A percentile compares a stretch with the other conserved stretches of the same genome.
Evolutionary conservation across 2,797 vertebrate species (phyloP).

Genomic region (Myripristis jacobus): DNA sequence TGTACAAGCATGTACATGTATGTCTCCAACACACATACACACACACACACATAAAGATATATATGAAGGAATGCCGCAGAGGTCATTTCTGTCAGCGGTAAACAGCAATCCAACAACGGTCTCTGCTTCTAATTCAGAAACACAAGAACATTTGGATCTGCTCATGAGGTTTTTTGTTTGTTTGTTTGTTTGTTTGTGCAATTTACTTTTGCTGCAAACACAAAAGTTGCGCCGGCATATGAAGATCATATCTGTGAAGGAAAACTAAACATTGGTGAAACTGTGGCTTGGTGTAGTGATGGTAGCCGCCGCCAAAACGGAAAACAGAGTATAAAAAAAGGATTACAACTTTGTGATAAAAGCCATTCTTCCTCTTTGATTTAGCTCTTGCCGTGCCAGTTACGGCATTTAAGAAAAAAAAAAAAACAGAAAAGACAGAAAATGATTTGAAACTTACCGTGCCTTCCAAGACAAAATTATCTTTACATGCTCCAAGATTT

Average conservation of each 20-base stretch:
- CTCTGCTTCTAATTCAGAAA: constrained; percentile 75
- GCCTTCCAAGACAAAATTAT: constrained; percentile 74
- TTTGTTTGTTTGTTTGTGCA: constrained; percentile 80
- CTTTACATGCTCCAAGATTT: constrained; percentile 72
- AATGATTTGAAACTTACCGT: constrained; percentile 54
- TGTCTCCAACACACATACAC: constrained; percentile 18
- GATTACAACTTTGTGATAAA: constrained; percentile 71
- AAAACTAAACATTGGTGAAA: constrained; percentile 76
- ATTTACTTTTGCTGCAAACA: constrained; percentile 68
- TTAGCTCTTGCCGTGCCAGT: constrained; percentile 57
- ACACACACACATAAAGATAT: constrained; percentile 2
- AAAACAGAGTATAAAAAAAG: constrained; percentile 55
- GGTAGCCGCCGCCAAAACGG: constrained; percentile 63
- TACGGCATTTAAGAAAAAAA: constrained; percentile 22
- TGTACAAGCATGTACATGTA: constrained; percentile 22
- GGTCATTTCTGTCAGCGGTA: constrained; percentile 68
- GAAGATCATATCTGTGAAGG: constrained; percentile 67
- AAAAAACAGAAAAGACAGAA: constrained; percentile 58
- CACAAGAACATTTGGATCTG: constrained; percentile 78
- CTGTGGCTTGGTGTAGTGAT: constrained; percentile 65
- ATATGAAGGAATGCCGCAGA: constrained; percentile 50
- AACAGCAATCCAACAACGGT: constrained; percentile 60
- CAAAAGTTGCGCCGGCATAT: constrained; percentile 66
- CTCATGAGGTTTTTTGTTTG: constrained; percentile 49
- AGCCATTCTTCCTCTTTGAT: constrained; percentile 63